Percentiles rank a stretch among this genome's conserved stretches.
These are phyloP conservation scores for Parotocinclus haroldoi DNA, from an alignment of 2,797 vertebrate genomes.

Conservation along the genomic window DNA sequence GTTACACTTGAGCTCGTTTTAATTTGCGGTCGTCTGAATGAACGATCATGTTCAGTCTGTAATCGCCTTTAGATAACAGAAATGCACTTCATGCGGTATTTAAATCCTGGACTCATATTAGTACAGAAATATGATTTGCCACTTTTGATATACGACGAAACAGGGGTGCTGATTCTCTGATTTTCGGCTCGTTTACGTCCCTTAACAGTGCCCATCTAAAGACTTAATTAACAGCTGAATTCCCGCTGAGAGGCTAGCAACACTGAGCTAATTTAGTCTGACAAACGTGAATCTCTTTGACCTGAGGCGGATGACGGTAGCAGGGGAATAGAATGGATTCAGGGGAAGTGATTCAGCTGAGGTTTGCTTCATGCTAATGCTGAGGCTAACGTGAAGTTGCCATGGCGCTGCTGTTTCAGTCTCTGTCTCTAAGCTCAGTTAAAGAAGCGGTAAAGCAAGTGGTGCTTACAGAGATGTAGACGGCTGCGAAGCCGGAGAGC, in stretches of 20 bases:
- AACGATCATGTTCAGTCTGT: too few relatives aligned
- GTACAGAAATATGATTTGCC: too few relatives aligned
- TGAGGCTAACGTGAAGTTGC: not conserved
- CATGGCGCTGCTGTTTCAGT: conserved; percentile 5
- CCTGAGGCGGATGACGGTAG: not conserved
- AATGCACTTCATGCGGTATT: too few relatives aligned
- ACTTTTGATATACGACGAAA: too few relatives aligned
- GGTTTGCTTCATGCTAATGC: conserved; percentile 10
- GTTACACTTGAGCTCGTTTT: too few relatives aligned
- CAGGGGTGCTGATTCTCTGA: too few relatives aligned
- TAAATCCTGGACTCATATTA: too few relatives aligned
- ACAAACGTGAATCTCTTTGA: conserved; percentile 30
- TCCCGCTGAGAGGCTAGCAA: conserved; percentile 30
- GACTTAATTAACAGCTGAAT: conserved; percentile 31
- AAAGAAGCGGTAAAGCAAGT: conserved; percentile 19
- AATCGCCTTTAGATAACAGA: too few relatives aligned
- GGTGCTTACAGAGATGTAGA: conserved; percentile 92
- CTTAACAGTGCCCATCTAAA: conserved; percentile 22
- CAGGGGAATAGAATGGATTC: conserved; percentile 1
- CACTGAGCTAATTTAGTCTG: conserved; percentile 28
- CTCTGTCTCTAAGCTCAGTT: not conserved
- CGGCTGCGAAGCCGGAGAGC: conserved; percentile 90
- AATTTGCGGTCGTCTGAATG: too few relatives aligned
- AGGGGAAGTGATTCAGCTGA: conserved; percentile 1
- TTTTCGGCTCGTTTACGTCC: conserved; percentile 7